Evolutionary conservation across 2,888 invertebrate species (phyloP).

Genomic region (Rhodophaea formosa): DNA sequence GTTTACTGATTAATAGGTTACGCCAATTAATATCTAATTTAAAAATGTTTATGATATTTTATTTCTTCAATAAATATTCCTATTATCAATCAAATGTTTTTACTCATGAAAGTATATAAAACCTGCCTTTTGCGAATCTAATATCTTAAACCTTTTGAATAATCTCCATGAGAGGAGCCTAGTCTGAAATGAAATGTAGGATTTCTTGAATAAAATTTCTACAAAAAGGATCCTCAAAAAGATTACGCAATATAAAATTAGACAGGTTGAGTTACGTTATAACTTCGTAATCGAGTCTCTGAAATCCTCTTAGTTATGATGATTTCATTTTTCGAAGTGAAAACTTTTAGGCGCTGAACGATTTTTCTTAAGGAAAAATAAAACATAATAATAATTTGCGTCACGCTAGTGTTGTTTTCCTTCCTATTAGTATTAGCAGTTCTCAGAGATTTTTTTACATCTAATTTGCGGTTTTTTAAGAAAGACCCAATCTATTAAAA

Average conservation of each 20-base stretch:
- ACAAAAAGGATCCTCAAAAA: conserved; percentile 3
- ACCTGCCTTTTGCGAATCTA: neutral
- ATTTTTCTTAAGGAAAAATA: no score
- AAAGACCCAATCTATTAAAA: neutral
- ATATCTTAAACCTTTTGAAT: neutral
- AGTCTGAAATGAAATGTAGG: neutral
- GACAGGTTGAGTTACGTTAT: conserved; percentile 4
- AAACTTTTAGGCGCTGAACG: no score
- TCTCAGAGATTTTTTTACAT: no score
- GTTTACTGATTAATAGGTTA: no score
- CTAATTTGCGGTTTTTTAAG: no score
- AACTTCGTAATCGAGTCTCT: conserved; percentile 2
- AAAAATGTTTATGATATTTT: no score
- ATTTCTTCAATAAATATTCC: no score
- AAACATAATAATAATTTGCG: no score
- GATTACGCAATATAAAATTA: neutral
- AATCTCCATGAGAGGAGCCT: neutral
- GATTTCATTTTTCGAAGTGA: neutral
- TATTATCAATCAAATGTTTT: no score
- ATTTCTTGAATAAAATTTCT: conserved; percentile 11
- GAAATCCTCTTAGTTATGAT: conserved; percentile 29
- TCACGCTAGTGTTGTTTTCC: no score
- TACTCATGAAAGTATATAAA: neutral
- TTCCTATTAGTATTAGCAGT: no score
- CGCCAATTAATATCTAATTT: no score